Conservation (phyloP, 2,113 vertebrate species). For the Daboia siamensis region DNA sequence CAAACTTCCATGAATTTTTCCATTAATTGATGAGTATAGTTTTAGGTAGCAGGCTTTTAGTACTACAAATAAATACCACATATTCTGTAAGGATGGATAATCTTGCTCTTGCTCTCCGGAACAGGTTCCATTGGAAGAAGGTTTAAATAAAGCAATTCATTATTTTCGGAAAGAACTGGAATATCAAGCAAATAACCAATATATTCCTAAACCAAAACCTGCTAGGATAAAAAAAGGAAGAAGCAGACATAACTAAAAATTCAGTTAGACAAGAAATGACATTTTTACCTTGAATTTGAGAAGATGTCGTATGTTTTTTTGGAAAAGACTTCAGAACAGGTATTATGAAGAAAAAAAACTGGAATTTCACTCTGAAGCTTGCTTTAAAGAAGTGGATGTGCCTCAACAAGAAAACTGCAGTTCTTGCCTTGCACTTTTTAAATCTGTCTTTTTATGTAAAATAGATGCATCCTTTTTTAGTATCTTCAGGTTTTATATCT, state of each 20-base stretch:
- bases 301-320: conserved; percentile 62
- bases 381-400: conserved; percentile 81
- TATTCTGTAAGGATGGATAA: neutral
- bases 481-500: conserved; percentile 77
- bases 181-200: conserved; percentile 97
- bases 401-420: conserved; percentile 73
- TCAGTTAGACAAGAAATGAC: conserved; percentile 36
- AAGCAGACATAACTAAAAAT: conserved; percentile 84
- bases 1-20: neutral
- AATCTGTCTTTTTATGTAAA: conserved; percentile 81
- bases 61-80: neutral
- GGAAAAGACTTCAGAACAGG: conserved; percentile 70
- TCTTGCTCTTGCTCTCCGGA: conserved; percentile 31
- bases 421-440: conserved; percentile 87
- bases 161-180: conserved; percentile 97
- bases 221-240: conserved; percentile 95
- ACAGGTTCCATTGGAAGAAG: conserved; percentile 95
- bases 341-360: conserved; percentile 81
- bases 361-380: conserved; percentile 78
- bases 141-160: conserved; percentile 97
- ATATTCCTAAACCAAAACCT: conserved; percentile 97
- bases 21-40: neutral
- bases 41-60: neutral
- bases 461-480: conserved; percentile 69
- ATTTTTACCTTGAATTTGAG: conserved; percentile 61